These are phyloP conservation scores for Macrotrachela quadricornifera DNA, from an alignment of 1,140 invertebrate species.

Conservation along the genomic window DNA sequence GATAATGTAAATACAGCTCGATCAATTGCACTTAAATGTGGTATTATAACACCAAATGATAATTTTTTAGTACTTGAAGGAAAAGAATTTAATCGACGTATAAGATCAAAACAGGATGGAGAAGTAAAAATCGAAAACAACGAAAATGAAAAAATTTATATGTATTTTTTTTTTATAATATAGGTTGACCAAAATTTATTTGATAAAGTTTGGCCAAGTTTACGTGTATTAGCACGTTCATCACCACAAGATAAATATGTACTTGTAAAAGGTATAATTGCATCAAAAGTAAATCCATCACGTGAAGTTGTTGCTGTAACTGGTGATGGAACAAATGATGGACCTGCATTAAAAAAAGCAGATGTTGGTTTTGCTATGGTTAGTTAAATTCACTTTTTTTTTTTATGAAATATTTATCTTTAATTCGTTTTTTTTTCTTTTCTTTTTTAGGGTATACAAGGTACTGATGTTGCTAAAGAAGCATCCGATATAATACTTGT, in stretches of 20 bases:
- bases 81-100: constrained; percentile 84
- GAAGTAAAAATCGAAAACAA: constrained; percentile 40
- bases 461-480: constrained; percentile 97
- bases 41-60: constrained; percentile 74
- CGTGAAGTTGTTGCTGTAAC: constrained; percentile 98
- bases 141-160: constrained; percentile 41
- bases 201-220: constrained; percentile 69
- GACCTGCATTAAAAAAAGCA: constrained; percentile 89
- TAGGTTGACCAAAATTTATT: background rate
- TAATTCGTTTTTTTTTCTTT: too few relatives aligned
- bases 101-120: constrained; percentile 42
- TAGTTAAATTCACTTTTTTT: too few relatives aligned
- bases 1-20: constrained; percentile 96
- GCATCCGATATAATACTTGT: constrained; percentile 98
- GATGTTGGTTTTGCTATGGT: constrained; percentile 95
- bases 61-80: constrained; percentile 89
- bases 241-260: constrained; percentile 97
- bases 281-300: constrained; percentile 65
- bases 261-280: constrained; percentile 93
- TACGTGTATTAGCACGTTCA: constrained; percentile 81
- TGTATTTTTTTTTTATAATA: too few relatives aligned
- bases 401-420: too few relatives aligned
- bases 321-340: constrained; percentile 95
- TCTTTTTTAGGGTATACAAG: constrained; percentile 58
- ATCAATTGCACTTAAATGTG: constrained; percentile 90